Evolutionary conservation across 2,797 vertebrate genomes (phyloP).

Genomic region (Myotis findleyi): DNA sequence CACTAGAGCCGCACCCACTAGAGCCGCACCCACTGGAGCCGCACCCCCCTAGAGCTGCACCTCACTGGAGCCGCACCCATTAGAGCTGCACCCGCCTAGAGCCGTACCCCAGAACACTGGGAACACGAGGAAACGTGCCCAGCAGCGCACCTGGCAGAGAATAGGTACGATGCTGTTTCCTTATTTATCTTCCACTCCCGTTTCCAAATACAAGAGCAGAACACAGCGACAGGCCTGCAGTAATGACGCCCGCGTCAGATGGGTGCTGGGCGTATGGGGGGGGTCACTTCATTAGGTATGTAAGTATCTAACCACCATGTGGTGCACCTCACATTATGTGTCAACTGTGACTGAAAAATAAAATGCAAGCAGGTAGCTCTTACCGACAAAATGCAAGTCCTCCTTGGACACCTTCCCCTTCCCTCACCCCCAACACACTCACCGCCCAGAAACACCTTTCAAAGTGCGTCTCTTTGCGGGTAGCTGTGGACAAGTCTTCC

Average conservation of each 20-base stretch:
- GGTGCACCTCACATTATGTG: background rate
- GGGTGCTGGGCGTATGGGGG: background rate
- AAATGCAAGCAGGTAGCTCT: background rate
- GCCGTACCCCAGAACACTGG: background rate
- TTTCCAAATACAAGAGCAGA: constrained; percentile 42
- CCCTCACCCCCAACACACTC: background rate
- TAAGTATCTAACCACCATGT: background rate
- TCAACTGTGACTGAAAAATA: background rate
- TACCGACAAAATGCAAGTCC: background rate
- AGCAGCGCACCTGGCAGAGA: background rate
- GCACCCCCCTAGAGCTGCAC: too few relatives aligned
- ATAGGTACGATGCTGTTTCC: background rate
- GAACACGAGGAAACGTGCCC: background rate
- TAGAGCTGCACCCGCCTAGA: too few relatives aligned
- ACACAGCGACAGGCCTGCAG: too few relatives aligned
- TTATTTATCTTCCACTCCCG: background rate
- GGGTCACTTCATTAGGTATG: too few relatives aligned
- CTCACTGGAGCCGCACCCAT: too few relatives aligned
- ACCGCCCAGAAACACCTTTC: background rate
- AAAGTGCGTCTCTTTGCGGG: background rate
- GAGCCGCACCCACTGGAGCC: too few relatives aligned
- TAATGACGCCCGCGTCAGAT: background rate
- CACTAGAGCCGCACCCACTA: too few relatives aligned
- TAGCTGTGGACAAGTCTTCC: background rate
- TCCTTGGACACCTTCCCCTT: background rate